Base-by-base conservation (phyloP, 2,797 vertebrate species). In the Sebastes alutus region DNA sequence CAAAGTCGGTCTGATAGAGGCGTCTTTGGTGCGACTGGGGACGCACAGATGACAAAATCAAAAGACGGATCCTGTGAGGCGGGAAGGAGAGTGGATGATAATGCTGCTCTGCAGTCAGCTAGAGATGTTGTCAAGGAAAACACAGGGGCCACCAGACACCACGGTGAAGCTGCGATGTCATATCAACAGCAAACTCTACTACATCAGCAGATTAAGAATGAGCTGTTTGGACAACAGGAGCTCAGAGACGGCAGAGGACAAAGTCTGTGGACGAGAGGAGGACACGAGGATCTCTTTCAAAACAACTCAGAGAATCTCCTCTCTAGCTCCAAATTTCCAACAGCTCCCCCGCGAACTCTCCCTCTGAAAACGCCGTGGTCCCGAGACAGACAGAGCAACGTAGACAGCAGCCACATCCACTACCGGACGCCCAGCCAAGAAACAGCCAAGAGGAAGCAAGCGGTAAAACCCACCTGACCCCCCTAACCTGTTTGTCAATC, bases 391-490 rank as follows among this genome's bases (percentile, higher is more conserved):
- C 94, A 89, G 61, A 82, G 85, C 88, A 93, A 85, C 83, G 27
- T 67, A 63, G 95, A 96, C 90, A 93, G 75, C 92, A 94, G 93
- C 91, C 92, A 94, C 89, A 87, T 90, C 90, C 94, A 95, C 91
- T 88, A 93, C 94, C 90, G 93, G 92, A 92, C 55, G 66, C 74
- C 88, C 76, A 72, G 78, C 88, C 93, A 94, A 91, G 95, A 96
- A 85, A 75, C 93, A 68, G 76, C 91, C 88, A 95, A 95, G 93
- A 94, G 93, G 92, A 96, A 96, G 94, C 94, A 93, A 93, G 96
- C 93, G 96, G 96, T 96, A 96, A 96, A 92, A 38, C 81, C 68
- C 33, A 71, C 42, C 68, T 14, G 55, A 18, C 55, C 33, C 56
- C 42, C 42, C 42, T 62, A 90, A 92, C 87, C 91, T 91, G 86